phyloP scores from a whole-genome alignment of 2,888 invertebrate genomes.

The Lasioglossum zephyrum region DNA sequence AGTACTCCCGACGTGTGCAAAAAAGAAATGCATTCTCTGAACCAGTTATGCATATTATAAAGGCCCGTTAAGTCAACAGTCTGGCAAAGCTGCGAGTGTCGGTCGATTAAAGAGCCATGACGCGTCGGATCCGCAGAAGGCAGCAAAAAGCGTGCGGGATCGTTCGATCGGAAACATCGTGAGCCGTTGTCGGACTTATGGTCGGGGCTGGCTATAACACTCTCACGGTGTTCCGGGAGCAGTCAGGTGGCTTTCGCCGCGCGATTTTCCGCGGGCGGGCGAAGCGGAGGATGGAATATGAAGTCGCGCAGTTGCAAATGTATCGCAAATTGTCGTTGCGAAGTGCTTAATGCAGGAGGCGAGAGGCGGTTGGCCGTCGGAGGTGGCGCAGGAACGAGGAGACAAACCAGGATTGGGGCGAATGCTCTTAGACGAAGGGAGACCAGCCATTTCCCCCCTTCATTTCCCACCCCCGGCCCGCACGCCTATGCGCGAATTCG shows the following conservation, averaged over 20 bases:
- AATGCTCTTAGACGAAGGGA: slow-evolving; percentile 75
- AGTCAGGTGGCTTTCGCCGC: slow-evolving; percentile 49
- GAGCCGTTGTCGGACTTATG: slow-evolving; percentile 15
- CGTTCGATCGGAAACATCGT: slow-evolving; percentile 51
- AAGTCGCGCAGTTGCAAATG: slow-evolving; percentile 79
- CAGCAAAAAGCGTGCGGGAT: slow-evolving; percentile 43
- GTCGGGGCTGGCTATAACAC: neutral
- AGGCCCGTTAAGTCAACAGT: neutral
- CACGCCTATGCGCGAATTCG: slow-evolving; percentile 63
- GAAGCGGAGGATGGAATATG: slow-evolving; percentile 53
- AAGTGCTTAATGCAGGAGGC: slow-evolving; percentile 83
- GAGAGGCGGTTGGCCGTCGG: slow-evolving; percentile 59
- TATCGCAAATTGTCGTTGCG: slow-evolving; percentile 83
- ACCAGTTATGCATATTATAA: neutral
- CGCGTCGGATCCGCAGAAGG: neutral
- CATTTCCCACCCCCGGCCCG: slow-evolving; percentile 59
- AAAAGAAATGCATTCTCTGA: neutral
- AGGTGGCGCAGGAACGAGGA: slow-evolving; percentile 61
- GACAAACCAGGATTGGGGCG: slow-evolving; percentile 62
- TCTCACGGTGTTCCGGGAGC: slow-evolving; percentile 19
- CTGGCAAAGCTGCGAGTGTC: neutral
- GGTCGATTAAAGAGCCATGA: slow-evolving; percentile 52
- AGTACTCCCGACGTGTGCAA: neutral
- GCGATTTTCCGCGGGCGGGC: slow-evolving; percentile 64
- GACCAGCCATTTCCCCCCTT: slow-evolving; percentile 79